These are phyloP conservation scores for Thunnus maccoyii DNA, from an alignment of 2,113 vertebrate species.

Conservation along the genomic window DNA sequence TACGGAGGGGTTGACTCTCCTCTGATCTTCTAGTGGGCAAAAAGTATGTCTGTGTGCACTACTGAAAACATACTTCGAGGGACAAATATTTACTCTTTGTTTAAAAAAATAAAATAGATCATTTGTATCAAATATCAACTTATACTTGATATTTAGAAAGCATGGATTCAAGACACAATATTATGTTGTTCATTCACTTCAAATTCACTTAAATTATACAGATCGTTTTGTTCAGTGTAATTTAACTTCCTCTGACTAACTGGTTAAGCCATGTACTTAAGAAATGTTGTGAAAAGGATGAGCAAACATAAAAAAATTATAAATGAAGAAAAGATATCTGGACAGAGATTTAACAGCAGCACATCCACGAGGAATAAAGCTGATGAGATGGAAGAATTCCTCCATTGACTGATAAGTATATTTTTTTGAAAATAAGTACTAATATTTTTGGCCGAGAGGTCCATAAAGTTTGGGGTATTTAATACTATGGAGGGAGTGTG, in stretches of 20 bases:
- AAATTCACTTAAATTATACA: not conserved
- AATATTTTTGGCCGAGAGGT: conserved; percentile 53
- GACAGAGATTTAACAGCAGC: conserved; percentile 36
- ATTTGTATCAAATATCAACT: not conserved
- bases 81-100: conserved; percentile 1
- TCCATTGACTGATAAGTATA: conserved; percentile 48
- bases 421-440: conserved; percentile 52
- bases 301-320: not conserved
- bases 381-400: conserved; percentile 35
- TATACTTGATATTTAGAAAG: not conserved
- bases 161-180: not conserved
- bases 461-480: conserved; percentile 68
- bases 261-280: not conserved
- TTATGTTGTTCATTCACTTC: too few relatives aligned
- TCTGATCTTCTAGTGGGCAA: conserved; percentile 11
- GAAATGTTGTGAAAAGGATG: conserved; percentile 17
- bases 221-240: not conserved
- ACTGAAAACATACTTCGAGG: conserved; percentile 12
- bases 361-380: not conserved
- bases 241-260: not conserved
- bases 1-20: conserved; percentile 14
- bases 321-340: conserved; percentile 54
- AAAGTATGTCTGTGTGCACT: not conserved
- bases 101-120: not conserved
- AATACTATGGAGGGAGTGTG: conserved; percentile 65